phyloP scores from a whole-genome alignment of 1,140 invertebrate species.

The Anadara kagoshimensis region DNA sequence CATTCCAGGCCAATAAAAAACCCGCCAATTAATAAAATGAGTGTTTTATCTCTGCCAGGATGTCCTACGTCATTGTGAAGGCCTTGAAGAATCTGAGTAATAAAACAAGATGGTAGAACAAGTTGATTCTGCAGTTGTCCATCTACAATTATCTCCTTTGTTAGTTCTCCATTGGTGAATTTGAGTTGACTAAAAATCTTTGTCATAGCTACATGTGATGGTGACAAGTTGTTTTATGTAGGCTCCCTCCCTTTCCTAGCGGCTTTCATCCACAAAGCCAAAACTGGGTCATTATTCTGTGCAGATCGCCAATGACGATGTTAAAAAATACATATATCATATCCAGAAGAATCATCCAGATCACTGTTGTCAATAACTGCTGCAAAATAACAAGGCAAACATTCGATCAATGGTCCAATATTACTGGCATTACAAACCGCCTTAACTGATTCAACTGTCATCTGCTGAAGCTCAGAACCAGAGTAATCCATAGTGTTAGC shows the following conservation, averaged over 20 bases:
- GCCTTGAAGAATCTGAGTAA: not conserved
- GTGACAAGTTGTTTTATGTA: not conserved
- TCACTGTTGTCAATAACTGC: no score
- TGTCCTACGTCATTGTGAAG: not conserved
- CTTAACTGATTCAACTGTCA: not conserved
- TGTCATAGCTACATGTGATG: not conserved
- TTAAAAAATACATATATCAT: not conserved
- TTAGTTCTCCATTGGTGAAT: not conserved
- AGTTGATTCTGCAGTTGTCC: not conserved
- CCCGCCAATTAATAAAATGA: not conserved
- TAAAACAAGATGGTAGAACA: not conserved
- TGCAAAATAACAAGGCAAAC: not conserved
- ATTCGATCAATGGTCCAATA: not conserved
- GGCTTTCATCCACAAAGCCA: not conserved
- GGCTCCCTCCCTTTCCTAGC: not conserved
- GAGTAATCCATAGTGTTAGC: not conserved
- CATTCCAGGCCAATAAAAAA: not conserved
- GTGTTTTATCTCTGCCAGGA: not conserved
- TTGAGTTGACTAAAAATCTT: not conserved
- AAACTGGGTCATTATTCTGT: not conserved
- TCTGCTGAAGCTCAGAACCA: not conserved
- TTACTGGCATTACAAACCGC: not conserved
- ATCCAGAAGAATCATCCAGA: no score
- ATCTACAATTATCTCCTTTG: not conserved
- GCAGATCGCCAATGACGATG: not conserved